These are phyloP conservation scores for Pararge aegeria DNA, from an alignment of 1,140 invertebrate genomes.

Conservation along the genomic window DNA sequence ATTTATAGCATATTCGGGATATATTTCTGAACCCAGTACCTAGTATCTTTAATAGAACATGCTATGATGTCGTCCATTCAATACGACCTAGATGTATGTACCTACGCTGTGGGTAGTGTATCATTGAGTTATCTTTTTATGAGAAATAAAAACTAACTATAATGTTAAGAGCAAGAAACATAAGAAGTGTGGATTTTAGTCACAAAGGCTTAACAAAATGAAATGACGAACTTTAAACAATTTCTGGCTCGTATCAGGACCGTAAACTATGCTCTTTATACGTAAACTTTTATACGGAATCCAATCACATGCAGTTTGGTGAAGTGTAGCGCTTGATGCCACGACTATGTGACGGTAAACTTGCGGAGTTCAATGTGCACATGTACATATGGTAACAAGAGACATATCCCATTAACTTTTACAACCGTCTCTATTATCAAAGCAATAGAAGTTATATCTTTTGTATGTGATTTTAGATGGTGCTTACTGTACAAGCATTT, in stretches of 20 bases:
- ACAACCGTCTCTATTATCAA: constrained; percentile 3
- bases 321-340: constrained; percentile 33
- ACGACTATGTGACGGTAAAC: constrained; percentile 32
- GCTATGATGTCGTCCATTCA: too few relatives aligned
- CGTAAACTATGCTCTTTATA: constrained; percentile 56
- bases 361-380: constrained; percentile 38
- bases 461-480: background rate
- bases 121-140: too few relatives aligned
- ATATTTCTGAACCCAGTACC: too few relatives aligned
- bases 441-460: constrained; percentile 1
- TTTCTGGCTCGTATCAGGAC: constrained; percentile 27
- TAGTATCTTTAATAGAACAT: too few relatives aligned
- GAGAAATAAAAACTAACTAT: too few relatives aligned
- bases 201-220: background rate
- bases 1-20: too few relatives aligned
- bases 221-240: background rate
- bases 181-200: too few relatives aligned
- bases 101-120: too few relatives aligned
- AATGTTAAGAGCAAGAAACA: too few relatives aligned
- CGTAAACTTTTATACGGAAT: constrained; percentile 56
- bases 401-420: background rate
- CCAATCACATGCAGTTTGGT: constrained; percentile 53
- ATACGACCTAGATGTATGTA: too few relatives aligned
- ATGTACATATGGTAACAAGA: background rate
- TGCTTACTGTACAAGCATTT: constrained; percentile 17